These are phyloP conservation scores for Strigamia maritima DNA, from an alignment of 2,888 invertebrate genomes.

Conservation along the genomic window DNA sequence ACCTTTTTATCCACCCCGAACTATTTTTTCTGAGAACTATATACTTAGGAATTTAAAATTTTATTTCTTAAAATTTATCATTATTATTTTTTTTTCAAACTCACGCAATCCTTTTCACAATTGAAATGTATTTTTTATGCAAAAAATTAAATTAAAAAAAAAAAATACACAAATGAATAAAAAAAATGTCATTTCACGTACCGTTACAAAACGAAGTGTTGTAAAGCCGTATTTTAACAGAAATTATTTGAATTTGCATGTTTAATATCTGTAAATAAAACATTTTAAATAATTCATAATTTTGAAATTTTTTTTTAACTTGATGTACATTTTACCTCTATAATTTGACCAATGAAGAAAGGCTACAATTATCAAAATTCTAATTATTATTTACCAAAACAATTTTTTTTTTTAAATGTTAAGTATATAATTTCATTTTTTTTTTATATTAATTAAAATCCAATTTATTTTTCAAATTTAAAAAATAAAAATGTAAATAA, in stretches of 20 bases:
- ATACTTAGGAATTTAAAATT: not conserved
- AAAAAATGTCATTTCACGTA: not conserved
- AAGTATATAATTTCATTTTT: not conserved
- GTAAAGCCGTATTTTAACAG: not conserved
- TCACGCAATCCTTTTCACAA: not conserved
- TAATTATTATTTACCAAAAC: constrained; percentile 16
- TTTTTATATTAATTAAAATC: not conserved
- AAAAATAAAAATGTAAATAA: not conserved
- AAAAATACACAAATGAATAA: not conserved
- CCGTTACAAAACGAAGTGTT: not conserved
- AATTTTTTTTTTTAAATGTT: not conserved
- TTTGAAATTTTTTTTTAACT: not conserved
- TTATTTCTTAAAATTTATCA: not conserved
- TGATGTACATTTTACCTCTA: not conserved
- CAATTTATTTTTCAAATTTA: constrained; percentile 9
- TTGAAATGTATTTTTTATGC: not conserved
- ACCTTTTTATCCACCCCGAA: not conserved
- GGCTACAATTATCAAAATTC: constrained; percentile 17
- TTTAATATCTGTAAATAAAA: not conserved
- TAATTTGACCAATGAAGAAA: not conserved
- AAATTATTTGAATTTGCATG: constrained; percentile 25
- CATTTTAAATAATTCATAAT: constrained; percentile 15
- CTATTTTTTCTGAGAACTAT: not conserved
- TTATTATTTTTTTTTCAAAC: not conserved
- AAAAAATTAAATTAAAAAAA: not conserved